Conservation (phyloP, 92 coral and sea anemone species). For the Heliopora coerulea region DNA sequence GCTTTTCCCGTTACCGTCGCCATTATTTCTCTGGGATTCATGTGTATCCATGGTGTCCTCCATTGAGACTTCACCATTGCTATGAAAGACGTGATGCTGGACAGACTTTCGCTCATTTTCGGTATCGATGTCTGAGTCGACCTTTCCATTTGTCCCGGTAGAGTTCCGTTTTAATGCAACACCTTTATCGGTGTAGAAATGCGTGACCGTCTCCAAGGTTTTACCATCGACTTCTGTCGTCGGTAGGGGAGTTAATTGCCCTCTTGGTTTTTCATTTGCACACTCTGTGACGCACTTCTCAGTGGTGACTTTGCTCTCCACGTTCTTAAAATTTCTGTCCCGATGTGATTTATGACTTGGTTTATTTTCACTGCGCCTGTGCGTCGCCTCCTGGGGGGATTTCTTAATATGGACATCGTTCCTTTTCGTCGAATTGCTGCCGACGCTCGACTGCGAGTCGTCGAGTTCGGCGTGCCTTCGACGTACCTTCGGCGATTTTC, state of each 20-base stretch:
- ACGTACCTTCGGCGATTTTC: slow-evolving; percentile 36
- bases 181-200: slow-evolving; percentile 21
- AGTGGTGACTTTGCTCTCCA: background rate
- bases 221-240: background rate
- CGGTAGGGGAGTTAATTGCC: background rate
- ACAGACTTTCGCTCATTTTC: slow-evolving; percentile 2
- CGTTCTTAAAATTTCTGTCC: background rate
- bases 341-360: background rate
- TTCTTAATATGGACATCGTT: background rate
- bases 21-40: no score
- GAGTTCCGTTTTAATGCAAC: slow-evolving; percentile 17
- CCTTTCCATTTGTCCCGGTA: background rate
- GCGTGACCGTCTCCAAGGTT: slow-evolving; percentile 20
- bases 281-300: background rate
- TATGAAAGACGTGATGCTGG: slow-evolving; percentile 24
- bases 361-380: slow-evolving; percentile 17
- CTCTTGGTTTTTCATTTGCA: background rate
- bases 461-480: slow-evolving; percentile 29
- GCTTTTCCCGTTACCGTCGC: background rate
- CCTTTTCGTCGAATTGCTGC: slow-evolving; percentile 2
- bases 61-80: background rate
- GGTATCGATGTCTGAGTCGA: background rate
- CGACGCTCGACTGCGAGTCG: slow-evolving; percentile 21
- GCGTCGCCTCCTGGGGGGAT: background rate
- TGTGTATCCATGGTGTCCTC: slow-evolving; percentile 10